These are phyloP conservation scores for Heteromurus nitidus DNA, from an alignment of 2,888 invertebrate species.

Conservation along the genomic window DNA sequence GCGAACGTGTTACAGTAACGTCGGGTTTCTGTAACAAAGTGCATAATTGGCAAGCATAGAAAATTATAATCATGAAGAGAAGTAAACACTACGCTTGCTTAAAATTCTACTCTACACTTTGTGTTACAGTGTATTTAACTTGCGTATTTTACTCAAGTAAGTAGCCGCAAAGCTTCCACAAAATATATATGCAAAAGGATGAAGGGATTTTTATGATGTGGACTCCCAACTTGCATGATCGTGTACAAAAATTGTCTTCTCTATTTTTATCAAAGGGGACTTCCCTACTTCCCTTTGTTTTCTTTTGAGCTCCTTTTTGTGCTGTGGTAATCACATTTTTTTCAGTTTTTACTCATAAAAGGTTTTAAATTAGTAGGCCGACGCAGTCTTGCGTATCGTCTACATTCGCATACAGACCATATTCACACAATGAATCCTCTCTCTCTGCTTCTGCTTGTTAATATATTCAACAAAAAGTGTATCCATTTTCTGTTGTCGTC, in stretches of 20 bases:
- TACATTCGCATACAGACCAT: too few species aligned
- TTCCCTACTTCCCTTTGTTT: constrained; percentile 11
- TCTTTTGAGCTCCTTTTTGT: neutral
- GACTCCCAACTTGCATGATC: neutral
- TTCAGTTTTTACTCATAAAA: constrained; percentile 39
- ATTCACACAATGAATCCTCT: too few species aligned
- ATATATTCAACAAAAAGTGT: too few species aligned
- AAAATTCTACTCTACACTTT: too few species aligned
- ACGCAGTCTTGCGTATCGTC: constrained; percentile 52
- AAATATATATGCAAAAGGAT: neutral
- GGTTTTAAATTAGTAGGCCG: constrained; percentile 57
- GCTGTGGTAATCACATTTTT: constrained; percentile 28
- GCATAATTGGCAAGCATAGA: too few species aligned
- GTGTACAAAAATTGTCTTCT: constrained; percentile 10
- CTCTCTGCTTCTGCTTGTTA: too few species aligned
- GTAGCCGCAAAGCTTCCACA: too few species aligned
- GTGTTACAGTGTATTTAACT: too few species aligned
- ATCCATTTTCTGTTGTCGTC: too few species aligned
- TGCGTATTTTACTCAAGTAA: too few species aligned
- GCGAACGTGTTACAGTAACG: neutral
- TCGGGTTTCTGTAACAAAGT: neutral
- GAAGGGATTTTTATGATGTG: neutral
- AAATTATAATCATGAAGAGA: neutral
- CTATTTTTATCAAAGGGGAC: constrained; percentile 15
- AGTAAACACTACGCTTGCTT: too few species aligned